Conservation (phyloP, 2,888 invertebrate genomes). For the Xestia rhomboidea region DNA sequence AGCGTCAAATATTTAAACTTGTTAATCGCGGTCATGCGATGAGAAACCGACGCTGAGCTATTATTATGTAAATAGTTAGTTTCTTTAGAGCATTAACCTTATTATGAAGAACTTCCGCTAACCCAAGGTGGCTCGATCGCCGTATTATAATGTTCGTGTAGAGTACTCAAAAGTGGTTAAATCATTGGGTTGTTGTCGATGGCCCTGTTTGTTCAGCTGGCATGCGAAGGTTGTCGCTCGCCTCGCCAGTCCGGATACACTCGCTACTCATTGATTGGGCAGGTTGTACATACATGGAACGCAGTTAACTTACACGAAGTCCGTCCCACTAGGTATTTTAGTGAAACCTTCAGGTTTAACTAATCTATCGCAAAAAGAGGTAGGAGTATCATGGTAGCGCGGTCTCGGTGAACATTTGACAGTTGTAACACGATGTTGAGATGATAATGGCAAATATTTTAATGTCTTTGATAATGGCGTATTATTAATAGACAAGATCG, state of each 20-base stretch:
- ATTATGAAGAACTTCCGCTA: constrained; percentile 59
- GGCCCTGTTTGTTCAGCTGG: constrained; percentile 63
- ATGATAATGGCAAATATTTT: constrained; percentile 67
- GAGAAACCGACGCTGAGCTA: constrained; percentile 52
- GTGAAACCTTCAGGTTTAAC: background rate
- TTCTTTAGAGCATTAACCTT: constrained; percentile 57
- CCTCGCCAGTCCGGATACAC: constrained; percentile 11
- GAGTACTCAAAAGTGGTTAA: constrained; percentile 21
- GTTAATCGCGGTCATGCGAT: constrained; percentile 51
- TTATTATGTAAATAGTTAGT: constrained; percentile 64
- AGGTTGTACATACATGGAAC: constrained; percentile 4
- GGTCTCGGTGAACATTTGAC: constrained; percentile 26
- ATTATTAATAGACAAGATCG: constrained; percentile 76
- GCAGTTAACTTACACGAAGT: background rate
- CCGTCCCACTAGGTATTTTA: background rate
- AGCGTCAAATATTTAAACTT: constrained; percentile 23
- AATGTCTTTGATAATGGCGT: constrained; percentile 67
- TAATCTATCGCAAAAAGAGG: background rate
- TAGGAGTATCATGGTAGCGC: background rate
- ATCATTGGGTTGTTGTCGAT: constrained; percentile 33
- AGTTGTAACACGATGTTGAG: constrained; percentile 63
- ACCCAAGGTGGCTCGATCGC: constrained; percentile 12
- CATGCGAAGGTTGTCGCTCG: constrained; percentile 56
- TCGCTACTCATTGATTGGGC: constrained; percentile 9
- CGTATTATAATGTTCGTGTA: constrained; percentile 4